Conservation (phyloP, 92 coral and sea anemone genomes). For the Isaurus tuberculatus region DNA sequence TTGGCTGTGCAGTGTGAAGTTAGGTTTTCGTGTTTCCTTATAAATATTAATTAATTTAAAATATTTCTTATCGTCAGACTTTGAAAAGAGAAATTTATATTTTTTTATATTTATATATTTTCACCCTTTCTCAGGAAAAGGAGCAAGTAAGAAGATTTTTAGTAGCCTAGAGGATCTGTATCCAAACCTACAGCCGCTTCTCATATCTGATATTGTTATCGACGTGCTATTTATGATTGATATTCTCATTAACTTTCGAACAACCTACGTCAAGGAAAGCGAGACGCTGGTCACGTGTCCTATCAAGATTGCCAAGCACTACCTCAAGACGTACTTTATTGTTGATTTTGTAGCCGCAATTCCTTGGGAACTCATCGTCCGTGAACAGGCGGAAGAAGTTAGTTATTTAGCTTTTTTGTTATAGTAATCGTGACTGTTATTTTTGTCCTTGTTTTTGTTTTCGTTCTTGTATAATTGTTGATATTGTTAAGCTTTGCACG, state of each 20-base stretch:
- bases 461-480: too few relatives aligned
- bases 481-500: too few relatives aligned
- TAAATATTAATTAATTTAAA: too few relatives aligned
- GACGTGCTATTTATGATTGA: conserved; percentile 94
- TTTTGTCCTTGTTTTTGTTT: too few relatives aligned
- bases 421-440: too few relatives aligned
- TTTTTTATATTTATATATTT: too few relatives aligned
- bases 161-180: conserved; percentile 56
- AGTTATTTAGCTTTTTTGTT: too few relatives aligned
- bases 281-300: conserved; percentile 87
- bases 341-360: conserved; percentile 98
- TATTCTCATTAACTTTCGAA: conserved; percentile 91
- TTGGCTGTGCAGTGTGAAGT: too few relatives aligned
- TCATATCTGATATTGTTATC: conserved; percentile 77
- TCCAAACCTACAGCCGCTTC: conserved; percentile 72
- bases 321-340: conserved; percentile 89
- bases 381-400: conserved; percentile 75
- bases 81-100: too few relatives aligned
- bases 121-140: conserved; percentile 25
- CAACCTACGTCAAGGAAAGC: conserved; percentile 92
- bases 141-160: conserved; percentile 51
- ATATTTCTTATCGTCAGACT: too few relatives aligned
- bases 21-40: too few relatives aligned
- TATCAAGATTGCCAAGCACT: conserved; percentile 90
- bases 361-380: conserved; percentile 94